These are phyloP conservation scores for Macaria liturata DNA, from an alignment of 2,888 invertebrate genomes.

Conservation along the genomic window DNA sequence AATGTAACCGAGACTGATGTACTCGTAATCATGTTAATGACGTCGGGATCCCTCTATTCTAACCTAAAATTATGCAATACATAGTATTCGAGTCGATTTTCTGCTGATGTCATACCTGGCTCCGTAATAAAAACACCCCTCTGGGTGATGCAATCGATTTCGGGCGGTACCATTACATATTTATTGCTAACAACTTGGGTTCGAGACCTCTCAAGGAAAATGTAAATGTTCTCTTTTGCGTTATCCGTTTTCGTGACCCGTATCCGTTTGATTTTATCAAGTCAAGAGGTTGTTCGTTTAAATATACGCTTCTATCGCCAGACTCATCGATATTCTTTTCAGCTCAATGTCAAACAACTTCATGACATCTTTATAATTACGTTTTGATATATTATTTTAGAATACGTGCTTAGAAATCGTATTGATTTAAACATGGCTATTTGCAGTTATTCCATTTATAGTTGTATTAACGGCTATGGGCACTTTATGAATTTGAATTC, in stretches of 20 bases:
- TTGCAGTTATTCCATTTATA: conserved; percentile 42
- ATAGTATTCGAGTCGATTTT: conserved; percentile 21
- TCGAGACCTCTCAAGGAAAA: conserved; percentile 51
- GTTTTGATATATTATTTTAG: conserved; percentile 16
- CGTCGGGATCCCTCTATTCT: neutral
- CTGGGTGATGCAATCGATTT: conserved; percentile 64
- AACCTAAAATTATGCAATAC: conserved; percentile 25
- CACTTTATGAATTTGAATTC: conserved; percentile 40
- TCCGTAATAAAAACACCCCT: conserved; percentile 61
- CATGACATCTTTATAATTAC: conserved; percentile 23
- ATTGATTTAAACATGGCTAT: conserved; percentile 35
- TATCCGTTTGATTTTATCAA: conserved; percentile 32
- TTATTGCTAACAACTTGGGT: conserved; percentile 60
- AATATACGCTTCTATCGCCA: conserved; percentile 21
- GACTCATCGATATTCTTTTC: conserved; percentile 17
- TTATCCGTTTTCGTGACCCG: conserved; percentile 37
- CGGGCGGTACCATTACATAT: conserved; percentile 66
- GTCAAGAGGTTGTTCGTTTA: conserved; percentile 29
- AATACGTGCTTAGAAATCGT: conserved; percentile 35
- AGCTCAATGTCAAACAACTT: conserved; percentile 15
- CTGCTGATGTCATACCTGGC: conserved; percentile 63
- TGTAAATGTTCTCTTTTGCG: conserved; percentile 44
- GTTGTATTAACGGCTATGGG: conserved; percentile 40
- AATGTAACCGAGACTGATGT: conserved; percentile 10
- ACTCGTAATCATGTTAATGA: conserved; percentile 15